Evolutionary conservation across 2,113 vertebrate species (phyloP).

Genomic region (human (Homo sapiens)): GRCh38 chr2:119640001-119640500

Average conservation of each 20-base stretch:
- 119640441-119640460: neutral
- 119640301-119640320: neutral
- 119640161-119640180: too few relatives aligned
- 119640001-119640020: neutral
- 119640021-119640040: neutral
- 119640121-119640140: neutral
- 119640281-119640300: neutral
- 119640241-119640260: neutral
- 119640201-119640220: neutral
- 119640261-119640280: neutral
- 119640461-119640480: neutral
- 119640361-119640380: neutral
- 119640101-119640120: slow-evolving; percentile 44
- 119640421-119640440: neutral
- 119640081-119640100: neutral
- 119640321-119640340: rapidly evolving
- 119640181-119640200: neutral
- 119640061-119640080: neutral
- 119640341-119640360: neutral
- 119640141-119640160: neutral
- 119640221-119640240: neutral
- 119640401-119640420: neutral
- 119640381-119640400: neutral
- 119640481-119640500: neutral
- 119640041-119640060: neutral